Evolutionary conservation across 2,797 vertebrate genomes (phyloP).

Genomic region (Gymnothorax javanicus): DNA sequence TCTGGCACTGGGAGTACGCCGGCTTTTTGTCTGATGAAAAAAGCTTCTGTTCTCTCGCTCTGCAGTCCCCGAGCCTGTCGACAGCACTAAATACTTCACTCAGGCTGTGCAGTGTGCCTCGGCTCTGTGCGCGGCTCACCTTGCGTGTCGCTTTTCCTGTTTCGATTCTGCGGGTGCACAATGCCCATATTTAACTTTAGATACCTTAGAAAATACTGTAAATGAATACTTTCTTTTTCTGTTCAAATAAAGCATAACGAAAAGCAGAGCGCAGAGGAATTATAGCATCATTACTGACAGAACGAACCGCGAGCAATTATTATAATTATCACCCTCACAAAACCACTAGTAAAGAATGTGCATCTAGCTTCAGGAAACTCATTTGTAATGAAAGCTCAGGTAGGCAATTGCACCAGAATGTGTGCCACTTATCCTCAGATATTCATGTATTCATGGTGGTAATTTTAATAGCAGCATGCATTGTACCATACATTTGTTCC

Average conservation of each 20-base stretch:
- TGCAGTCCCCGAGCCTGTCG: background rate
- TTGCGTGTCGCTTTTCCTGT: background rate
- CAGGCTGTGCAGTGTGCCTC: background rate
- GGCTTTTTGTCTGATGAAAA: background rate
- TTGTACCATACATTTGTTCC: background rate
- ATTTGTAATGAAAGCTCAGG: background rate
- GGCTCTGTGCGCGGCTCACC: background rate
- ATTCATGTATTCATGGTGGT: background rate
- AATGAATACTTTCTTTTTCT: background rate
- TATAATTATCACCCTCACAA: background rate
- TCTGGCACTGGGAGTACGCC: background rate
- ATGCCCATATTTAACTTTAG: background rate
- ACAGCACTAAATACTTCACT: conserved; percentile 13
- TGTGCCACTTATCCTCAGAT: background rate
- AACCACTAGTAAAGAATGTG: background rate
- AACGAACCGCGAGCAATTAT: background rate
- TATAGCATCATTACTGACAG: background rate
- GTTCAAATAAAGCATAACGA: background rate
- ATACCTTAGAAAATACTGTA: background rate
- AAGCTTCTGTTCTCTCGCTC: conserved; percentile 20
- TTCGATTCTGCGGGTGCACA: background rate
- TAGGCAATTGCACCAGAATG: too few species aligned
- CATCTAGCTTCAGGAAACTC: background rate
- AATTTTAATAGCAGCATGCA: background rate
- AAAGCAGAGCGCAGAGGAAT: background rate